phyloP scores from a whole-genome alignment of 1,140 invertebrate species.

The Delia radicum region DNA sequence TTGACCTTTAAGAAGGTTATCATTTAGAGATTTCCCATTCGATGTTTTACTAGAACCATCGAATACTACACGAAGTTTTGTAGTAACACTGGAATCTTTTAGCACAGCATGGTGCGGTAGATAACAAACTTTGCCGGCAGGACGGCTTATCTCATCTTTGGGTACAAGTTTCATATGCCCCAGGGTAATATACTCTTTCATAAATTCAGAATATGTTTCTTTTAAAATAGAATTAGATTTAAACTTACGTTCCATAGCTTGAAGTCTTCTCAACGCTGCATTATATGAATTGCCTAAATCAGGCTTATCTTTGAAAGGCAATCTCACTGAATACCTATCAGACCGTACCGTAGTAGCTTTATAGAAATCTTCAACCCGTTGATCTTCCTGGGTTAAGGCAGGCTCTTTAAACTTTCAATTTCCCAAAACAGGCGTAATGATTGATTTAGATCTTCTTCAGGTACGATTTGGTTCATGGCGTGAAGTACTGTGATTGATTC shows the following conservation, averaged over 20 bases:
- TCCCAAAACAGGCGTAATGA: not conserved
- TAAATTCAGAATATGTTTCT: constrained; percentile 6
- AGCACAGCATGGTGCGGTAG: constrained; percentile 47
- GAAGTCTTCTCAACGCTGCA: not conserved
- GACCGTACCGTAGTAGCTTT: not conserved
- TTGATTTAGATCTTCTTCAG: not conserved
- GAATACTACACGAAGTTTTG: constrained; percentile 40
- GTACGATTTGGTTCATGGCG: not conserved
- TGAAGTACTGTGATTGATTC: not conserved
- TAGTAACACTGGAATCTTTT: constrained; percentile 39
- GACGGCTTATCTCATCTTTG: too few species aligned
- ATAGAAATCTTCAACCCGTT: not conserved
- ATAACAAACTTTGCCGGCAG: constrained; percentile 19
- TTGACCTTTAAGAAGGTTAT: constrained; percentile 27
- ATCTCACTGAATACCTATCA: not conserved
- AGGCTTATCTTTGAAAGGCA: not conserved
- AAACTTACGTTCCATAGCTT: not conserved
- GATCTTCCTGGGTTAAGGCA: not conserved
- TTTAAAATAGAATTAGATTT: constrained; percentile 5
- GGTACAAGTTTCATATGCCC: constrained; percentile 6
- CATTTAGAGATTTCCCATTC: constrained; percentile 40
- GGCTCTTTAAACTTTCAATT: not conserved
- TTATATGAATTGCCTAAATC: not conserved
- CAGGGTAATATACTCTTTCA: constrained; percentile 26
- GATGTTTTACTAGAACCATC: constrained; percentile 34